Evolutionary conservation across 2,888 invertebrate genomes (phyloP), one percentile per base, ranked within the genome.

Genomic region (Phengaris alcon): DNA sequence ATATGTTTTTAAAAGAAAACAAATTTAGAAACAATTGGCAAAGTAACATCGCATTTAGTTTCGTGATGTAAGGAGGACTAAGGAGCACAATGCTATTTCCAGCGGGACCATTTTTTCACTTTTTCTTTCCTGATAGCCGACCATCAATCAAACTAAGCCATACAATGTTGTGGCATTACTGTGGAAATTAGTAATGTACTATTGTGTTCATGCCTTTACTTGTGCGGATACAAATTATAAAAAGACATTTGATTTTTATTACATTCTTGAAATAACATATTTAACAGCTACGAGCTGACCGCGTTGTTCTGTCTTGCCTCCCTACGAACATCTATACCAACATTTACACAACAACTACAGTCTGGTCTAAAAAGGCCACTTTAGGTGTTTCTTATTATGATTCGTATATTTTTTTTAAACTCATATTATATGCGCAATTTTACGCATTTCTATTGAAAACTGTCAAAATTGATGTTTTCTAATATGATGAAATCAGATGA

Each of bases 111-210:
- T 78, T 80, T 79, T 79, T 78, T 76, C 75, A 76, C 76, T 77
- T 77, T 77, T 74, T 74, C 76, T 74, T 74, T 59, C 73, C 73
- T 68, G 74, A 75, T 77, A 74, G 70, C 74, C 75, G 74, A 74
- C 75, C 78, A 80, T 80, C 80, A 78, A 80, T 80, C 80, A 79
- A 75, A 73, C 64, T 64, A 73, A 77, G 75, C 77, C 75, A 69
- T 74, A 74, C 77, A 74, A 77, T 78, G 77, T 77, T 77, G 75
- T 69, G 75, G 68, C 79, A 75, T 75, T 77, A 75, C 77, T 69
- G 55, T 69, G 69, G 74, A 64, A 77, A 75, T 73, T 77, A 76
- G 77, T 77, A 77, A 80, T 79, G 77, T 76, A 75, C 68, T 76
- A 77, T 75, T 76, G 75, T 76, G 68, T 74, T 69, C 35, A 54